Evolutionary conservation across 2,113 vertebrate genomes (phyloP), one percentile per base, ranked within the genome.

Genomic region (Scatophagus argus): DNA sequence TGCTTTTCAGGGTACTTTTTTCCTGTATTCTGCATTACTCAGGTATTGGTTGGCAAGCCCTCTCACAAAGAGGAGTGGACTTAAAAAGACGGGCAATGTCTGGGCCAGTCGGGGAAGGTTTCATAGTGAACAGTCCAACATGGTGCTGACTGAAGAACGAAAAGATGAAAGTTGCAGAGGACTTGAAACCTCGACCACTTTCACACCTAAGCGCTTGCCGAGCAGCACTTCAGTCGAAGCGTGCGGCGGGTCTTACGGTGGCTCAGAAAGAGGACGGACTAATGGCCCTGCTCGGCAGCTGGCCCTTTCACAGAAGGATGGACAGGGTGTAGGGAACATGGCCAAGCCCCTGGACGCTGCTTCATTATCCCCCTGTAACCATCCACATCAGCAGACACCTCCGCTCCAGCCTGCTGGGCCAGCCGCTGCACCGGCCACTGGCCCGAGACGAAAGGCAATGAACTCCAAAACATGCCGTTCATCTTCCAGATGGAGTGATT

Each of bases 401-500:
- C 74, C 49, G 60, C 81, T 75, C 51, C 79, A 74, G 78, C 81
- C 88, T 76, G 85, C 83, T 86, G 77, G 86, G 78, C 86, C 74
- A 58, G 83, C 89, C 68, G 63, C 74, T 79, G 66, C 85, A 79
- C 86, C 60, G 55, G 65, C 79, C 91, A 79, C 87, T 93, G 85
- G 83, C 68, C 91, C 83, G 82, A 90, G 87, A 95, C 91, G 79
- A 87, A 87, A 92, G 77, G 89, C 91, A 93, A 93, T 92, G 90
- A 92, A 93, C 85, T 92, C 91, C 88, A 80, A 92, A 92, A 93
- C 90, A 87, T 67, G 84, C 91, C 81, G 87, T 94, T 93, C 88
- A 89, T 94, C 92, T 94, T 93, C 89, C 79, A 91, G 88, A 92
- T 90, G 79, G 88, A 93, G 84, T 92, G 87, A 94, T 93, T 89